Percentiles rank a stretch among this genome's conserved stretches.
phyloP scores from a whole-genome alignment of 1,140 invertebrate species.

The Lerema accius region DNA sequence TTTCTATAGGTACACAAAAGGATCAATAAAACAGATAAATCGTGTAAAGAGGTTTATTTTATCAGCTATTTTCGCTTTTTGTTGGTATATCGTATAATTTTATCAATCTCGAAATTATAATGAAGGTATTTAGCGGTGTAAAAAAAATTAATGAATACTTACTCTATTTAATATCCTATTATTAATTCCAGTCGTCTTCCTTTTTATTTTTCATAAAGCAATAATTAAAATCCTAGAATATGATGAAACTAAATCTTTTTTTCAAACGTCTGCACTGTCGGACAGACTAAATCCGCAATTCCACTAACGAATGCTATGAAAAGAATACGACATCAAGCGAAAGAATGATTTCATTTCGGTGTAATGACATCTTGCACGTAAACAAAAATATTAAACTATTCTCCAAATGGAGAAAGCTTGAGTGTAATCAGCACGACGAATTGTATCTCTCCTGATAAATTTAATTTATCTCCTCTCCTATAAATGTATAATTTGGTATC shows the following conservation, averaged over 20 bases:
- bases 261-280: background rate
- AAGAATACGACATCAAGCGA: constrained; percentile 8
- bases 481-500: constrained; percentile 15
- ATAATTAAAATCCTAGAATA: background rate
- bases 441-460: constrained; percentile 22
- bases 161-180: too few relatives aligned
- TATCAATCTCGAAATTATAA: too few relatives aligned
- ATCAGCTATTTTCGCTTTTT: too few relatives aligned
- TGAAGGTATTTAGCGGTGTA: too few relatives aligned
- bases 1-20: too few relatives aligned
- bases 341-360: constrained; percentile 21
- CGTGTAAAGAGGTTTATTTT: too few relatives aligned
- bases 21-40: too few relatives aligned
- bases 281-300: background rate
- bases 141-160: too few relatives aligned
- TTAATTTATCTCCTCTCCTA: constrained; percentile 14
- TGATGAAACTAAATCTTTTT: background rate
- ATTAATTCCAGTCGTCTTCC: too few relatives aligned
- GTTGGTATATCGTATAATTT: too few relatives aligned
- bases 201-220: too few relatives aligned
- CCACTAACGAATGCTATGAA: background rate
- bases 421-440: constrained; percentile 15
- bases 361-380: constrained; percentile 7
- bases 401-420: constrained; percentile 2
- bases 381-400: constrained; percentile 30